phyloP scores from a whole-genome alignment of 2,888 invertebrate species.

The Acleris sparsana region DNA sequence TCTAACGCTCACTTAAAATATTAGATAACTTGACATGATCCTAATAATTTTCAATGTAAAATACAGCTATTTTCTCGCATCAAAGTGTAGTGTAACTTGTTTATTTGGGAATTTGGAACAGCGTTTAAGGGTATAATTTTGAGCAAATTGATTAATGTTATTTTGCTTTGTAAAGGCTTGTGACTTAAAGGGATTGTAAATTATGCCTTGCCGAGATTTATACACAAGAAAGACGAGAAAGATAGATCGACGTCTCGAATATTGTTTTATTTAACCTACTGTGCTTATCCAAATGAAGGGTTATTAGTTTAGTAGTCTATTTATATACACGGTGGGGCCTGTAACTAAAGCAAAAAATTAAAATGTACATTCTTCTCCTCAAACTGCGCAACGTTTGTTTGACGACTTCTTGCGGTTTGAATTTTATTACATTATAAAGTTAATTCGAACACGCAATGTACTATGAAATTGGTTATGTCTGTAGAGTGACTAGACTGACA shows the following conservation, averaged over 20 bases:
- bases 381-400: too few relatives aligned
- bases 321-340: too few relatives aligned
- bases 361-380: too few relatives aligned
- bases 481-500: too few relatives aligned
- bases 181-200: slow-evolving; percentile 26
- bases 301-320: too few relatives aligned
- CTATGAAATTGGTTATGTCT: too few relatives aligned
- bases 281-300: neutral
- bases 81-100: slow-evolving; percentile 9
- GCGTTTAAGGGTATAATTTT: slow-evolving; percentile 21
- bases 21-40: neutral
- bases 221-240: slow-evolving; percentile 19
- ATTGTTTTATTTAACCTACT: neutral
- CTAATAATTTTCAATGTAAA: neutral
- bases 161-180: slow-evolving; percentile 13
- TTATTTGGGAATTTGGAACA: slow-evolving; percentile 6
- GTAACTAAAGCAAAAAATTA: too few relatives aligned
- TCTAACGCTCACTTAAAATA: too few relatives aligned
- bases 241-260: slow-evolving; percentile 16
- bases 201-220: slow-evolving; percentile 26
- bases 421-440: too few relatives aligned
- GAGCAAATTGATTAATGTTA: slow-evolving; percentile 31
- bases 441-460: too few relatives aligned
- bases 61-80: neutral
- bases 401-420: too few relatives aligned